Base-by-base conservation (phyloP, 2,113 vertebrate genomes). In the Sinosuthora webbiana region DNA sequence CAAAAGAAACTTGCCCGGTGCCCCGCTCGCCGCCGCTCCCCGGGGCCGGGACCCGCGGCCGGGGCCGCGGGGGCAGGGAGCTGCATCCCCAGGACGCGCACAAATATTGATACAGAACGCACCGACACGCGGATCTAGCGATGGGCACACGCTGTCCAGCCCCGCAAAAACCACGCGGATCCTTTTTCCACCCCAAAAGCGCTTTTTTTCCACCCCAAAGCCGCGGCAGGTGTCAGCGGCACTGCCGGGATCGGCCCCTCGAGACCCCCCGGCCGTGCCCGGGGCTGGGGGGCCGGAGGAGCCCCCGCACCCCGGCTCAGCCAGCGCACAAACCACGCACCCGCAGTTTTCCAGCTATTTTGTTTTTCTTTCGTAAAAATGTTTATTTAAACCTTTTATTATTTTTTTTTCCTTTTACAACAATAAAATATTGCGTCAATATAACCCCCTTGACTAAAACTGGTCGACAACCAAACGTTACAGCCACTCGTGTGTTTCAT, bases 401-500 rank as follows among this genome's bases (percentile, higher is more conserved):
- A 63, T 81, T 92, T n/a, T 81, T 92, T n/a, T 52, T 89, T 95
- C 95, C 94, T 95, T 97, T 98, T 98, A 98, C 98, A 98, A 98
- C 98, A 98, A 98, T 98, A 98, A 98, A 98, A 98, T 98, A 98
- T 97, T 98, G 97, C 35, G 87, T 98, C 96, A 85, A 94, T 98
- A 98, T 97, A 97, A 98, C 97, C 81, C 96, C 97, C 97, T 98
- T 91, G 96, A 97, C 97, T 98, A 97, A 98, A 98, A 97, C 94
- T 89, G 93, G 69, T 95, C 97, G 94, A 98, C 98, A 97, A 97
- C 94, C 97, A 96, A 98, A 98, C 91, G 98, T 98, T 98, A 98
- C 98, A 98, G 98, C 89, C 94, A 98, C 97, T 98, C 91, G 65
- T 93, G 65, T 97, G 90, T 87, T 88, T 82, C 82, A 15, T 81